A percentile compares a stretch with the other conserved stretches of the same genome.
Conservation (phyloP, 2,113 vertebrate species). For the Callorhinus ursinus region DNA sequence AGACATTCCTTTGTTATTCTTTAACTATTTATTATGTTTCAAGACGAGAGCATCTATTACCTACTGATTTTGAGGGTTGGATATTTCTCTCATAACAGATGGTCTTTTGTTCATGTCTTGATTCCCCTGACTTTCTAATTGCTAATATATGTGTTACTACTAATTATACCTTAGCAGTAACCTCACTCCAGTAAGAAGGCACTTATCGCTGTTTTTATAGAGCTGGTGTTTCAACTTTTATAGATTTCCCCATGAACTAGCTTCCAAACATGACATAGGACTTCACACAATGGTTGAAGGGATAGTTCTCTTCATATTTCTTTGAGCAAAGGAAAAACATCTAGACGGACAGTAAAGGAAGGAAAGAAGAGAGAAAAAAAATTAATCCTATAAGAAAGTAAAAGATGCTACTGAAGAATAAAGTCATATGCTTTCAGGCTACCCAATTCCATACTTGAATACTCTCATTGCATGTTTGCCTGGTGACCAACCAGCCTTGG, state of each 20-base stretch:
- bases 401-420: conserved; percentile 44
- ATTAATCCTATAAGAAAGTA: not conserved
- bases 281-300: conserved; percentile 23
- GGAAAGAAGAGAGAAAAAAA: not conserved
- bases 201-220: conserved; percentile 70
- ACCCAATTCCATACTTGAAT: conserved; percentile 41
- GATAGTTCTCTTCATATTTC: conserved; percentile 18
- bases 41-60: conserved; percentile 73
- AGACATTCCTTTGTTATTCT: conserved; percentile 73
- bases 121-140: conserved; percentile 84
- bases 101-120: conserved; percentile 80
- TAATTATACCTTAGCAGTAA: conserved; percentile 82
- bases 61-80: conserved; percentile 74
- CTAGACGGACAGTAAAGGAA: not conserved
- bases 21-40: conserved; percentile 78
- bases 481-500: conserved; percentile 51
- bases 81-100: conserved; percentile 83
- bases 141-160: conserved; percentile 77
- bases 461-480: not conserved
- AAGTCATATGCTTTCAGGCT: not conserved
- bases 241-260: conserved; percentile 30
- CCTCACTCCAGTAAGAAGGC: conserved; percentile 73
- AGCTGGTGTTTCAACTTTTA: conserved; percentile 63
- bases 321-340: conserved; percentile 49
- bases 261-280: conserved; percentile 35